These are phyloP conservation scores for Hofmannophila pseudospretella DNA, from an alignment of 2,888 invertebrate genomes.

Conservation along the genomic window DNA sequence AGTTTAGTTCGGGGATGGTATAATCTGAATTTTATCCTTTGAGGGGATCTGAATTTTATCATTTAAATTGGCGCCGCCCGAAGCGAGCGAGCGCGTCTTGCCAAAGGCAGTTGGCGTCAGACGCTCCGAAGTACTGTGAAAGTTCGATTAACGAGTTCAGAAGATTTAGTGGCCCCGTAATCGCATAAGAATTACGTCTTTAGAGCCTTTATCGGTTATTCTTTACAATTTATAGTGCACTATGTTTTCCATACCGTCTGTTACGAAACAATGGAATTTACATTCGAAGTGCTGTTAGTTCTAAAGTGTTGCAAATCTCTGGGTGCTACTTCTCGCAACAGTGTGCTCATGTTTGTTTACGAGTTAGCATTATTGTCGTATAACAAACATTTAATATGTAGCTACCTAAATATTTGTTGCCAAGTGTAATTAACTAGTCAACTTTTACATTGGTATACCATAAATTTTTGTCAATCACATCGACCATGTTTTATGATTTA, in stretches of 20 bases:
- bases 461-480: too few relatives aligned
- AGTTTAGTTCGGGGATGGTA: conserved; percentile 40
- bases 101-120: conserved; percentile 70
- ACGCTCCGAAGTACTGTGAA: conserved; percentile 58
- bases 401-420: too few relatives aligned
- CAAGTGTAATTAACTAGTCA: too few relatives aligned
- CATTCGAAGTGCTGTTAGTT: neutral
- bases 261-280: neutral
- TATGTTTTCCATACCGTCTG: neutral
- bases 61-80: conserved; percentile 64
- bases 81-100: conserved; percentile 51
- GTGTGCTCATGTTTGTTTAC: too few relatives aligned
- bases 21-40: conserved; percentile 64
- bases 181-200: conserved; percentile 63
- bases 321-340: neutral
- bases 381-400: too few relatives aligned
- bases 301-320: neutral
- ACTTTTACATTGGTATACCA: too few relatives aligned
- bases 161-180: conserved; percentile 68
- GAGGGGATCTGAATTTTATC: conserved; percentile 66
- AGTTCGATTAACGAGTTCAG: conserved; percentile 71
- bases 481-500: too few relatives aligned
- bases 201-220: conserved; percentile 42
- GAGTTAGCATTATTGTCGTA: too few relatives aligned
- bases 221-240: conserved; percentile 28